These are phyloP conservation scores for Drosophila anomalipes DNA, from an alignment of 2,888 invertebrate genomes.

Conservation along the genomic window DNA sequence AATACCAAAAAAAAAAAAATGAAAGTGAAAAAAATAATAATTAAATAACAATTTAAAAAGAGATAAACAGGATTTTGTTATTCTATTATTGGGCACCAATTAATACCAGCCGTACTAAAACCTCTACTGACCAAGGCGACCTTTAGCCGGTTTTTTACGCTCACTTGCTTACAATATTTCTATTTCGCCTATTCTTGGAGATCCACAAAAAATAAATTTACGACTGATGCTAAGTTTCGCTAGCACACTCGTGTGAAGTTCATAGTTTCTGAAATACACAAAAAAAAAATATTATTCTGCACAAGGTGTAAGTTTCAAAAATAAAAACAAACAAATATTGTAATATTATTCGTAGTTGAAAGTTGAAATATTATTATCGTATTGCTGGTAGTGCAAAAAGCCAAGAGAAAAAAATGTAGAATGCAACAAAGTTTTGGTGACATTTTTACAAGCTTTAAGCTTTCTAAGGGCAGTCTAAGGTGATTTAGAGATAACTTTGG, in stretches of 20 bases:
- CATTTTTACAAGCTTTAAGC: not conserved
- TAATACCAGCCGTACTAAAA: not conserved
- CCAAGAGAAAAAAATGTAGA: not conserved
- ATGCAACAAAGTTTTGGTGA: not conserved
- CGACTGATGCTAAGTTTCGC: not conserved
- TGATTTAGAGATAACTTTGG: not conserved
- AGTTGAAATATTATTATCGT: not conserved
- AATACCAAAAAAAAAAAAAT: constrained; percentile 66
- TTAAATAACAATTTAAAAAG: constrained; percentile 78
- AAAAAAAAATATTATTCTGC: not conserved
- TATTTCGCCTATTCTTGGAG: not conserved
- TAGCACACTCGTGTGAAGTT: not conserved
- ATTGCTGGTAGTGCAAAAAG: not conserved
- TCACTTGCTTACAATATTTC: not conserved
- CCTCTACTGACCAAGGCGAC: not conserved
- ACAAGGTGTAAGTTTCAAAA: not conserved
- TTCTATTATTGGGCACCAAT: not conserved
- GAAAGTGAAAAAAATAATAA: constrained; percentile 64
- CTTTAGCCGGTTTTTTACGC: not conserved
- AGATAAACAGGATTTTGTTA: constrained; percentile 1
- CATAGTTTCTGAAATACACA: not conserved
- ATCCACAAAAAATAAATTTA: not conserved
- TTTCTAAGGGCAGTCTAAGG: not conserved
- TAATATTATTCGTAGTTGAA: too few species aligned
- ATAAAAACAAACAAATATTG: not conserved